Conservation (phyloP, 2,113 vertebrate genomes). For the Leuciscus idus region DNA sequence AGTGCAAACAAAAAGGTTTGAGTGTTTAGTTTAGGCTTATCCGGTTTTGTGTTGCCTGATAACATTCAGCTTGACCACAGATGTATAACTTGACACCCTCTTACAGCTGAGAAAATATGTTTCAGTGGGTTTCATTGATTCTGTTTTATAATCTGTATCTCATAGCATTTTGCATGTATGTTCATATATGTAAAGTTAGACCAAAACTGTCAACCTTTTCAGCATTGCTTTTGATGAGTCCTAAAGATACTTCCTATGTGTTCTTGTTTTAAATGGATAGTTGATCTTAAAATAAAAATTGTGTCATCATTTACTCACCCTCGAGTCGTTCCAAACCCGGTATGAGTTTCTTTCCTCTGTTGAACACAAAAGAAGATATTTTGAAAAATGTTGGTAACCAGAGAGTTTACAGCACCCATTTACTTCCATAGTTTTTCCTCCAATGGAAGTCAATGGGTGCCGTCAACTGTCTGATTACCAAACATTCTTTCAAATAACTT, state of each 20-base stretch:
- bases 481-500: too few species aligned
- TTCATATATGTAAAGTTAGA: background rate
- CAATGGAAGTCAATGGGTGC: too few species aligned
- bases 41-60: conserved; percentile 67
- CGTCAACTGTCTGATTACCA: too few species aligned
- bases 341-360: too few species aligned
- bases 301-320: too few species aligned
- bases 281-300: too few species aligned
- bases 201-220: background rate
- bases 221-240: background rate
- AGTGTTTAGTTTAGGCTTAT: conserved; percentile 72
- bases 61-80: conserved; percentile 64
- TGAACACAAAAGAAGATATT: too few species aligned
- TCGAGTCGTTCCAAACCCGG: too few species aligned
- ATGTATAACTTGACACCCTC: conserved; percentile 51
- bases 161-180: background rate
- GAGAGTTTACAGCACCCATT: too few species aligned
- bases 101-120: conserved; percentile 13
- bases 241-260: background rate
- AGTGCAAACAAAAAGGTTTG: conserved; percentile 63
- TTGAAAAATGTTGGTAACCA: too few species aligned
- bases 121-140: background rate
- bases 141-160: background rate
- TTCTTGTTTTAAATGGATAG: background rate
- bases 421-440: too few species aligned